These are phyloP conservation scores for Geophilus truncorum DNA, from an alignment of 2,888 invertebrate species.

Conservation along the genomic window DNA sequence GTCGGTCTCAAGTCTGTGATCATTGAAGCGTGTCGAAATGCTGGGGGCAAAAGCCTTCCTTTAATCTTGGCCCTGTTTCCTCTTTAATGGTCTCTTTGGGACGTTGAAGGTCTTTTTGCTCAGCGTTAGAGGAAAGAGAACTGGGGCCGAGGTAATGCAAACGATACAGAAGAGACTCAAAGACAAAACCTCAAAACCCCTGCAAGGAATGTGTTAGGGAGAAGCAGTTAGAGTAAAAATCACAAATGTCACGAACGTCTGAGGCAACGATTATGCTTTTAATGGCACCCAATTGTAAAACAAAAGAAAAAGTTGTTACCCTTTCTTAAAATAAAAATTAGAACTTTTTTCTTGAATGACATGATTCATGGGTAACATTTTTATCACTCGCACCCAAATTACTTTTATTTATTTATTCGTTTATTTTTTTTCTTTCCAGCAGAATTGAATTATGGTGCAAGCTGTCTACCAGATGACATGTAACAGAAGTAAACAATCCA, in stretches of 20 bases:
- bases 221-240: conserved; percentile 19
- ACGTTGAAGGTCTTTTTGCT: conserved; percentile 21
- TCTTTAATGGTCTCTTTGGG: conserved; percentile 27
- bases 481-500: background rate
- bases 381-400: background rate
- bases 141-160: background rate
- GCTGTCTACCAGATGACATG: background rate
- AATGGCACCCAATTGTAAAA: conserved; percentile 11
- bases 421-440: background rate
- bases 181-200: conserved; percentile 17
- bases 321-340: no score
- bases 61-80: conserved; percentile 27
- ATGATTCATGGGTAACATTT: conserved; percentile 7
- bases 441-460: background rate
- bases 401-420: no score
- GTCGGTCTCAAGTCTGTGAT: conserved; percentile 27
- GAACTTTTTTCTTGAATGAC: background rate
- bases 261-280: background rate
- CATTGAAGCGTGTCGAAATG: conserved; percentile 27
- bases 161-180: conserved; percentile 21
- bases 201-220: conserved; percentile 15
- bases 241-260: background rate
- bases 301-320: background rate
- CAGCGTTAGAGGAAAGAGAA: background rate
- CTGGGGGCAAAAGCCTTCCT: conserved; percentile 21